Evolutionary conservation across 2,113 vertebrate genomes (phyloP), one percentile per base, ranked within the genome.

Genomic region (Poeciliopsis turrubarensis): DNA sequence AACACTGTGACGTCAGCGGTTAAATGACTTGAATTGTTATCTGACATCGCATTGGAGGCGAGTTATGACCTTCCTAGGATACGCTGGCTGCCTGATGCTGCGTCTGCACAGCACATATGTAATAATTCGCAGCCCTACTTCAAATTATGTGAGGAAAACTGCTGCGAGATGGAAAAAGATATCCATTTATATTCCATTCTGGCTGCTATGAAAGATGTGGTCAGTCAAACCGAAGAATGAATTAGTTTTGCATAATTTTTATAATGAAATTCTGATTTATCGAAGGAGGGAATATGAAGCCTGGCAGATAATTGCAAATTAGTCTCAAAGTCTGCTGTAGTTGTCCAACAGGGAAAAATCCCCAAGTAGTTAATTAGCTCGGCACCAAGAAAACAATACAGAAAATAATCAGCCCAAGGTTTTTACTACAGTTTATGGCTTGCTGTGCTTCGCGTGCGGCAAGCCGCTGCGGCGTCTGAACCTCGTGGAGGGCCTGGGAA

Each of bases 181-280:
- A 17, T 66, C 65, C 12, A 0, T 47, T 44, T 19, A 8, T 31
- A 54, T 31, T 60, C 67, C 64, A n/a, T 67, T 14, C 62, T 61
- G 29, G 37, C 44, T 19, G 26, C 57, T 57, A 2, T 86, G 37
- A 39, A 39, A 39, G 37, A 39, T 41, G 39, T 41, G 13, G 39
- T 41, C 39, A 41, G 14, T 41, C 11, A 77, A 86, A 57, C 64
- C 72, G 64, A 64, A 80, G 25, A 87, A 82, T 78, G 89, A 78
- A 68, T 65, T 69, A 44, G 66, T 63, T 74, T 88, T 67, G 82
- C 81, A 76, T 41, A 57, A 84, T 88, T 87, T 82, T 74, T 76
- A 79, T 89, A 61, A 81, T 83, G 66, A 77, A 51, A 69, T 70
- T 84, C 81, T 70, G 77, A 91, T 86, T 79, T 86, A 82, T 87